These are phyloP conservation scores for sheep (Ovis aries) DNA, from an alignment of 2,113 vertebrate genomes.

Conservation along the genomic window ARS-UI_Ramb_v3.0 NC_056063.1:61038001-61038500, in stretches of 20 bases:
- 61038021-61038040: background rate
- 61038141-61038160: background rate
- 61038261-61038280: background rate
- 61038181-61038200: background rate
- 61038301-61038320: background rate
- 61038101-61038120: background rate
- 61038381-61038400: background rate
- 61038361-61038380: background rate
- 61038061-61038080: background rate
- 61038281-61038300: background rate
- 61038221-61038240: background rate
- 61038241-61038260: background rate
- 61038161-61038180: background rate
- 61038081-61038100: background rate
- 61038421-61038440: background rate
- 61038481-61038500: background rate
- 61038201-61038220: background rate
- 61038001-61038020: background rate
- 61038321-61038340: background rate
- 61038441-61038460: background rate
- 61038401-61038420: background rate
- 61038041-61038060: background rate
- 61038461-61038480: background rate
- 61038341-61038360: background rate
- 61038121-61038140: background rate